Base-by-base conservation (phyloP, 2,888 invertebrate genomes). In the Hecatera dysodea region DNA sequence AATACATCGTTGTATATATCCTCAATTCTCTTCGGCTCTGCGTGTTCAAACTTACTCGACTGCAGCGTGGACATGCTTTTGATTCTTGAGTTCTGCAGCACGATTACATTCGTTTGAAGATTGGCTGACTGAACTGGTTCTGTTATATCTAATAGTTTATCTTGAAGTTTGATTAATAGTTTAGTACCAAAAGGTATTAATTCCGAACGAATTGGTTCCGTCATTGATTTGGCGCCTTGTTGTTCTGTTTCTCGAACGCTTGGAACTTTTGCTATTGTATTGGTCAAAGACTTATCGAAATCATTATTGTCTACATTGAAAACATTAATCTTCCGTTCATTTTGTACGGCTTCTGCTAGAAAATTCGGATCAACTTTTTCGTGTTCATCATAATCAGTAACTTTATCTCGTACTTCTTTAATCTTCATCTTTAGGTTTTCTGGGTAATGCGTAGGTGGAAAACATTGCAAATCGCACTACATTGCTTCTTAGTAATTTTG, bases 71-170 rank as follows among this genome's bases (percentile, higher is more conserved):
- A 61, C 17, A 46, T n/a, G 9, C 60, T 77, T 19, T 56, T 62
- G 5, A 62, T 53, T 15, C 69, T 78, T 1, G 73, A 60, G 7
- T 84, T 55, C 62, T 85, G 89, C 33, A 83, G 83, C 9, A 88
- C 83, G 12, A 85, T n/a, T 11, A 87, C 53, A 24, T 83, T 76
- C n/a, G 77, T 59, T n/a, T 44, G 44, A 9, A 24, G 59, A 61
- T 72, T 72, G 9, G 46, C 15, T 24, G 8, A 7, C 17, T 57
- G 53, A 7, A 60, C 63, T 59, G 52, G 46, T 9, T 67, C 56
- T 9, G 17, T 59, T 4, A 46, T 1, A 33, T 64, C 52, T 7
- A 42, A 7, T n/a, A 44, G n/a, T 55, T 36, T 60, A 7, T 24
- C 63, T 55, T 66, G 63, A 12, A 67, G 42, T 66, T 46, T 57